Conservation (phyloP, 2,797 vertebrate species). For the Rhynchonycteris naso region DNA sequence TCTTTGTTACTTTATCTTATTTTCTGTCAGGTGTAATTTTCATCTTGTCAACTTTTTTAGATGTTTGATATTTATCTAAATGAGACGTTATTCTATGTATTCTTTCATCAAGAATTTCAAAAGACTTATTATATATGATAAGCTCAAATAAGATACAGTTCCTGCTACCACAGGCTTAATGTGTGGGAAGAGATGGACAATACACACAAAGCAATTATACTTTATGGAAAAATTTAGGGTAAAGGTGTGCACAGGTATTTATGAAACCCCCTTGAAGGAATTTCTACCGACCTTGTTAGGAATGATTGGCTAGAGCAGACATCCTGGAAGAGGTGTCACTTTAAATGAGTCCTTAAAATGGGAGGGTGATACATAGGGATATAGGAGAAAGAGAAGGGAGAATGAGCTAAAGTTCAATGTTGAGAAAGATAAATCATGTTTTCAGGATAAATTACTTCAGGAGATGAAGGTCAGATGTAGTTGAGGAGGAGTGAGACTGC, state of each 20-base stretch:
- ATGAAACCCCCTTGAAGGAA: constrained; percentile 12
- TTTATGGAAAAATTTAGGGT: not conserved
- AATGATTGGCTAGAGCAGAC: not conserved
- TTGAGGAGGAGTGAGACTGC: not conserved
- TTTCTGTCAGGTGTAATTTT: constrained; percentile 67
- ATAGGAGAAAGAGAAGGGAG: not conserved
- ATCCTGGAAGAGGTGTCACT: not conserved
- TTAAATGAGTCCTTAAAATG: constrained; percentile 1
- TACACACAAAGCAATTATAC: constrained; percentile 6
- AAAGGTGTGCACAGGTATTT: not conserved
- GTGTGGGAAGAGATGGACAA: not conserved
- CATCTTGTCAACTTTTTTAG: constrained; percentile 61
- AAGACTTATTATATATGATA: not conserved
- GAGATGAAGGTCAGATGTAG: not conserved
- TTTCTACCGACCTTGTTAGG: not conserved
- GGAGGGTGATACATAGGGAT: not conserved
- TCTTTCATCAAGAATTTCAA: constrained; percentile 53
- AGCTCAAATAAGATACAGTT: constrained; percentile 23
- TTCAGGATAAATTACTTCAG: not conserved
- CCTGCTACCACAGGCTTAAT: not conserved
- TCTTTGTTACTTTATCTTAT: constrained; percentile 20
- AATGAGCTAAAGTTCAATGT: not conserved
- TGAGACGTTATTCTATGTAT: not conserved
- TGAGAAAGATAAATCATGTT: not conserved
- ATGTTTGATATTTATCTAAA: constrained; percentile 48